Percentiles rank a stretch among this genome's conserved stretches.
These are phyloP conservation scores for Forbesichthys agassizii DNA, from an alignment of 2,113 vertebrate species.

Conservation along the genomic window DNA sequence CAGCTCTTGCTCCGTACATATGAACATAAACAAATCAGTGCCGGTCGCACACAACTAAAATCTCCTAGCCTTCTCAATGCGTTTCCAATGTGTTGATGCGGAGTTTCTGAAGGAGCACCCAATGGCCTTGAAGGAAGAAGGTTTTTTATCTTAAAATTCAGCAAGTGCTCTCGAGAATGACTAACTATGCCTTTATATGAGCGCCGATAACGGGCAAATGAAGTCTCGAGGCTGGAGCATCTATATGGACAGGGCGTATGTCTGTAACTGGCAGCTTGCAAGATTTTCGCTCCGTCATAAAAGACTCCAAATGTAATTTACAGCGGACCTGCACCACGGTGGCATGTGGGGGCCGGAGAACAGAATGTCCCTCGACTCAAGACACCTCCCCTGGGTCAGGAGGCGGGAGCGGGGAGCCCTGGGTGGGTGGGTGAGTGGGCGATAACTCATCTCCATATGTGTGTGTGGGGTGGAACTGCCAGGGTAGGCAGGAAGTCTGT, in stretches of 20 bases:
- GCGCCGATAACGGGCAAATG: neutral
- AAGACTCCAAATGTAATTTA: constrained; percentile 45
- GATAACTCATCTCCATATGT: too few relatives aligned
- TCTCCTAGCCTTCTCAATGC: too few relatives aligned
- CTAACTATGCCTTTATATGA: neutral
- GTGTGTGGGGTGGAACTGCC: neutral
- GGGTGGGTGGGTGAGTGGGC: neutral
- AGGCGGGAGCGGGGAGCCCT: too few relatives aligned
- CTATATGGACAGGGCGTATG: constrained; percentile 21
- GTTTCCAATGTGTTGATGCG: neutral
- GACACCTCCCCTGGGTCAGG: too few relatives aligned
- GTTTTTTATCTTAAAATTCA: too few relatives aligned
- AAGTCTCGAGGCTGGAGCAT: neutral
- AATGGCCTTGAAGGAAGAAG: too few relatives aligned
- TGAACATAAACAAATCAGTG: too few relatives aligned
- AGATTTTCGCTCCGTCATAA: constrained; percentile 42
- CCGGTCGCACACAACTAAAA: too few relatives aligned
- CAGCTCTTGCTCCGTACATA: too few relatives aligned
- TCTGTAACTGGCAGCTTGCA: constrained; percentile 38
- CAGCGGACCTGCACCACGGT: constrained; percentile 26
- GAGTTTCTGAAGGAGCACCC: neutral
- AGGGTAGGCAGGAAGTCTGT: neutral
- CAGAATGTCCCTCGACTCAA: too few relatives aligned
- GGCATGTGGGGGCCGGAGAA: too few relatives aligned
- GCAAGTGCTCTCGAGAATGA: neutral